A percentile compares a stretch with the other conserved stretches of the same genome.
Conservation (phyloP, 2,113 vertebrate species). For the Fulmarus glacialis region DNA sequence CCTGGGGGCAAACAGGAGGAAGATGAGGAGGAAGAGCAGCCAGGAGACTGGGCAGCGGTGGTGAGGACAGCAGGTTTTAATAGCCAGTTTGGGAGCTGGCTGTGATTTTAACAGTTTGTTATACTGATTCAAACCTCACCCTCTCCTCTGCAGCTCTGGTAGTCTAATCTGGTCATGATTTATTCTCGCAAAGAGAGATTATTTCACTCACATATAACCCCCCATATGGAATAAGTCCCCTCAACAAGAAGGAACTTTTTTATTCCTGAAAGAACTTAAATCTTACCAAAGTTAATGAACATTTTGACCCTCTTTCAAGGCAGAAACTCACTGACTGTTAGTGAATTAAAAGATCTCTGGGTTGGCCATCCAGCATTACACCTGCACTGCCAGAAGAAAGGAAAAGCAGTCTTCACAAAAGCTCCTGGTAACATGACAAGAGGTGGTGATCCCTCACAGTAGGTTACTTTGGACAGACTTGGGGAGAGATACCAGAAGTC, state of each 20-base stretch:
- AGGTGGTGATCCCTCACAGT: not conserved
- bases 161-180: slow-evolving; percentile 3
- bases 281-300: not conserved
- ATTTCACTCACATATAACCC: not conserved
- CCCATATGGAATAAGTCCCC: not conserved
- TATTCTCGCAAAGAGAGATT: not conserved
- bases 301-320: not conserved
- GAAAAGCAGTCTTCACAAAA: not conserved
- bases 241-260: not conserved
- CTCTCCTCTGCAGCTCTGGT: not conserved
- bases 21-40: not conserved
- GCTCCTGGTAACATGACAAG: not conserved
- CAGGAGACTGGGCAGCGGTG: not conserved
- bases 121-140: not conserved
- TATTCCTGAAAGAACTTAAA: not conserved
- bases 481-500: not conserved
- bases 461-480: not conserved
- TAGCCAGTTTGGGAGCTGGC: not conserved
- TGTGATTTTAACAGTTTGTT: slow-evolving; percentile 10
- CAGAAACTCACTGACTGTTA: not conserved
- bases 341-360: not conserved
- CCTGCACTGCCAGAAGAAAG: not conserved
- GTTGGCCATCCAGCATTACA: not conserved
- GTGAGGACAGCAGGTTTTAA: not conserved
- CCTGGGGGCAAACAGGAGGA: not conserved